Evolutionary conservation across 2,797 vertebrate genomes (phyloP).

Genomic region (Crenichthys baileyi): DNA sequence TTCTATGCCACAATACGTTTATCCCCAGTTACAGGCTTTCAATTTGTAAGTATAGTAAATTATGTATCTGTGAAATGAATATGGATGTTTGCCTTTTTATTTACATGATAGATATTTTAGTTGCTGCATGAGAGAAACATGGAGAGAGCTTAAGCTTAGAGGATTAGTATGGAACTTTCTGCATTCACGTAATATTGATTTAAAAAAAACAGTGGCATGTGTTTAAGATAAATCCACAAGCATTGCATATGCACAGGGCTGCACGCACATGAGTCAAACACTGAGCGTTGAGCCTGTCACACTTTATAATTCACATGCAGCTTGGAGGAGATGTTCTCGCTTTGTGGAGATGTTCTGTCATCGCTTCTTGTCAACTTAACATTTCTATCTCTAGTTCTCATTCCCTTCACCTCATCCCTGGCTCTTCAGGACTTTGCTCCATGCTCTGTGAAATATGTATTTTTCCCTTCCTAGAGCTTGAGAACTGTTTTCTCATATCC

Average conservation of each 20-base stretch:
- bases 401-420: slow-evolving; percentile 58
- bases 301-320: slow-evolving; percentile 70
- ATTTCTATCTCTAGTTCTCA: slow-evolving; percentile 64
- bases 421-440: slow-evolving; percentile 55
- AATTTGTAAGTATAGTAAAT: slow-evolving; percentile 26
- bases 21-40: not conserved
- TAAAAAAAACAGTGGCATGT: not conserved
- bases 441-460: slow-evolving; percentile 71
- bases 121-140: slow-evolving; percentile 3
- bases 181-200: slow-evolving; percentile 28
- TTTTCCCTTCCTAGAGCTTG: slow-evolving; percentile 47
- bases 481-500: slow-evolving; percentile 68
- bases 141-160: not conserved
- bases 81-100: slow-evolving; percentile 18
- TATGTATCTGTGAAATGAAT: slow-evolving; percentile 33
- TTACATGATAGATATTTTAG: slow-evolving; percentile 3
- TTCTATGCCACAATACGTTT: slow-evolving; percentile 15
- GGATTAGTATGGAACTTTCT: slow-evolving; percentile 5
- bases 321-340: slow-evolving; percentile 59
- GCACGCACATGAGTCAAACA: slow-evolving; percentile 17
- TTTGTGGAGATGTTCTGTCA: slow-evolving; percentile 72
- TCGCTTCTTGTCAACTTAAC: slow-evolving; percentile 75
- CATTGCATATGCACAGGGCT: not conserved
- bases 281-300: slow-evolving; percentile 31
- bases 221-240: slow-evolving; percentile 26